Base-by-base conservation (phyloP, 2,888 invertebrate species). In the Magallana nippona region DNA sequence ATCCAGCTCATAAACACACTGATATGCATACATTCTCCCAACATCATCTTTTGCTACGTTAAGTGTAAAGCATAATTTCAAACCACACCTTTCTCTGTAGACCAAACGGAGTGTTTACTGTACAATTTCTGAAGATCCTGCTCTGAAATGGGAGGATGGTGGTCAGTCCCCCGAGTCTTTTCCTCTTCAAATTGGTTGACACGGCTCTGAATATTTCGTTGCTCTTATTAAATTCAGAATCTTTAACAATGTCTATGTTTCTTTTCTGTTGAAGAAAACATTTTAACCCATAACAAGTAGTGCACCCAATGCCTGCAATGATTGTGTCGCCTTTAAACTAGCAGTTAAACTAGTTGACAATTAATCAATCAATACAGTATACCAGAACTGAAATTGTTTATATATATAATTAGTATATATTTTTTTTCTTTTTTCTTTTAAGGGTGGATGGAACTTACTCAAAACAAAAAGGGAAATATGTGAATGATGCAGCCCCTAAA, bases 1-100 rank as follows among this genome's bases (percentile, higher is more conserved):
- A 55, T 81, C 63, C 81, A 81, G 17, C 55, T 81, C 63, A 81
- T 81, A 44, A 63, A 55, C n/a, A 44, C 8, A 10, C 55, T 81
- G 44, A n/a, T 81, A 81, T n/a, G 60, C 81, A 27, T 17, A 60
- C 17, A 15, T 10, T 58, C n/a, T 17, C 19, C 79, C 55, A 17
- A 56, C 15, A 13, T 57, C 56, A 57, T 79, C 80, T 2, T 19
- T 60, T 2, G 19, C 80, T 58, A 80, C 58, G 8, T 58, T 56
- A 19, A 80, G 58, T 15, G 10, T 63, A 63, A 19, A 63, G 63
- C 10, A 13, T 22, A 22, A 63, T 63, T 63, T 63, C 0, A 63
- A 63, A 63, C 63, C 63, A 63, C 10, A 63, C 27, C 63, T 22
- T 10, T n/a, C 15, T n/a, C 58, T n/a, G 58, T 5, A 15, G 58